A percentile compares a stretch with the other conserved stretches of the same genome.
Evolutionary conservation across 2,113 vertebrate species (phyloP).

Genomic region (Pomatostomus ruficeps): DNA sequence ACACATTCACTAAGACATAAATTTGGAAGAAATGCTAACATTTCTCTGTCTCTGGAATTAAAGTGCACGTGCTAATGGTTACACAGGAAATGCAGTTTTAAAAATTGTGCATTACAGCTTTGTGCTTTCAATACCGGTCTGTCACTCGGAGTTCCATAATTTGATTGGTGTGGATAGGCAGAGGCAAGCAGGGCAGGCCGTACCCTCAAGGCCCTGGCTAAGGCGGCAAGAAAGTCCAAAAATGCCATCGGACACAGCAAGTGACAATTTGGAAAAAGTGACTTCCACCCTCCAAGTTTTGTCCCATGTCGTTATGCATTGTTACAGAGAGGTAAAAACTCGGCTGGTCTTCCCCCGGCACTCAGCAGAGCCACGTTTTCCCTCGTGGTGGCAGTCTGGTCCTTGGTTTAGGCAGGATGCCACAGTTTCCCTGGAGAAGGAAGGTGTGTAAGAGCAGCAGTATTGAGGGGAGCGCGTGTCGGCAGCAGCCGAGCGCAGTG

Average conservation of each 20-base stretch:
- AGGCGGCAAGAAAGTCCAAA: background rate
- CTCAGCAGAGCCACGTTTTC: background rate
- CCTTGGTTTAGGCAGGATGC: background rate
- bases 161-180: background rate
- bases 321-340: background rate
- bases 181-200: background rate
- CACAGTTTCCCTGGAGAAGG: background rate
- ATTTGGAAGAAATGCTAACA: background rate
- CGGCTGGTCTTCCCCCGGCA: background rate
- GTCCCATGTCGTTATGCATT: fast-evolving
- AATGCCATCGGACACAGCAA: background rate
- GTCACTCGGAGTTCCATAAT: background rate
- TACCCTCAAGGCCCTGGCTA: background rate
- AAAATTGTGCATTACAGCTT: background rate
- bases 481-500: fast-evolving
- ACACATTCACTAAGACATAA: background rate
- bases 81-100: background rate
- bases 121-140: background rate
- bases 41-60: background rate
- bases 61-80: fast-evolving
- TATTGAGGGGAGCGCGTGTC: fast-evolving
- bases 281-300: background rate
- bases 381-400: background rate
- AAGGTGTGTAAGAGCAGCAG: background rate
- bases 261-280: background rate